phyloP scores from a whole-genome alignment of 2,888 invertebrate genomes.

The Macrostomum cliftonense region DNA sequence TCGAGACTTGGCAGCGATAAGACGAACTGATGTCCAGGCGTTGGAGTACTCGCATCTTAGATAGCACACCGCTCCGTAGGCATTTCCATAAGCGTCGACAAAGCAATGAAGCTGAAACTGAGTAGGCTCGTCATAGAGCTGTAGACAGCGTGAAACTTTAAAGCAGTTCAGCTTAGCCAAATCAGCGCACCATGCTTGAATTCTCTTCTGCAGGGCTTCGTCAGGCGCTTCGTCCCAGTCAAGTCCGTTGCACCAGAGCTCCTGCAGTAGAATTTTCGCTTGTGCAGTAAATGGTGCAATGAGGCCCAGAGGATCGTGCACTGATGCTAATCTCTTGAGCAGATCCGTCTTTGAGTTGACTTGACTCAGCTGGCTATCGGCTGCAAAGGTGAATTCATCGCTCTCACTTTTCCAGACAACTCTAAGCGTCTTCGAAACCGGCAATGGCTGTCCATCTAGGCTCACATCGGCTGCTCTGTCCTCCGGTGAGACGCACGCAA shows the following conservation, averaged over 20 bases:
- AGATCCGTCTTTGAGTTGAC: neutral
- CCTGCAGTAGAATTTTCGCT: constrained; percentile 4
- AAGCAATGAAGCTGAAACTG: neutral
- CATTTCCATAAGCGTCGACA: constrained; percentile 3
- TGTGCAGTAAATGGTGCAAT: neutral
- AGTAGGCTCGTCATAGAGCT: neutral
- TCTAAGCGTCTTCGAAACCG: neutral
- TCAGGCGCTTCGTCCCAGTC: neutral
- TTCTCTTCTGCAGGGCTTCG: neutral
- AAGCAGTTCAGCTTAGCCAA: neutral
- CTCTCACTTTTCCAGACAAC: neutral
- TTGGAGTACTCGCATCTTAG: neutral
- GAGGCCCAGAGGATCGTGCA: neutral
- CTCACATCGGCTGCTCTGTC: constrained; percentile 1
- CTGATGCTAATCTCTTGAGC: neutral
- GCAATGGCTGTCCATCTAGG: neutral
- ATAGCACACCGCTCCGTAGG: constrained; percentile 4
- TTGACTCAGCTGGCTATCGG: too few relatives aligned
- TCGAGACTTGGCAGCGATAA: constrained; percentile 3
- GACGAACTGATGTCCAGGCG: neutral
- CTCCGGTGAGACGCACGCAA: neutral
- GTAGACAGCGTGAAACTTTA: neutral
- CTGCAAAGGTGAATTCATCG: neutral
- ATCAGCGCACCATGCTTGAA: neutral
- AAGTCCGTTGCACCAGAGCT: neutral